Base-by-base conservation (phyloP, 1,140 invertebrate species). In the Drosophila seguyi region DNA sequence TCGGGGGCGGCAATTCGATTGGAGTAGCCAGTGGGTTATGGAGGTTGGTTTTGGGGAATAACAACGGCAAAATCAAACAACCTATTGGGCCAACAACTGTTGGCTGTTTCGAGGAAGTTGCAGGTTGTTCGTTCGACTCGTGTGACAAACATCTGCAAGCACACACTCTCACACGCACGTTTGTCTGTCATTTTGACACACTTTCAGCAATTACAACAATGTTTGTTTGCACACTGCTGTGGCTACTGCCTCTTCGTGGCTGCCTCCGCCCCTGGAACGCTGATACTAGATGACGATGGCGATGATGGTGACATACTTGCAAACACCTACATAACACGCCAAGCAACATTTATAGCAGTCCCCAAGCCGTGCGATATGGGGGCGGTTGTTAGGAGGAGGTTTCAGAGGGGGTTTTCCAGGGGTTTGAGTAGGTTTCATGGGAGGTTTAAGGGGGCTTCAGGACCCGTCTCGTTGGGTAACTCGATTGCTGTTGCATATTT, bases 401-500 rank as follows among this genome's bases (percentile, higher is more conserved):
- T 25, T 25, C 4, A 25, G 25, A 25, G 18, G 42, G n/a, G 14
- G 31, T 13, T 16, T 34, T 31, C 0, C 16, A 10, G n/a, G 29
- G 20, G 27, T 31, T 18, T 41, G 27, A 6, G 27, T 27, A 27
- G 27, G 27, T 27, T 27, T 27, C 27, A 27, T 27, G 6, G 27
- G 27, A 27, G 34, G 34, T 4, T 39, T n/a, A n/a, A 1, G 45
- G 20, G 11, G 48, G 25, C 25, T 27, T 61, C 16, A 25, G 14
- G 39, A 44, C 44, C 31, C 69, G 55, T 83, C 60, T 83, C 75
- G 81, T 84, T 83, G 71, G 73, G 81, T 80, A 88, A 80, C 80
- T 90, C 84, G 84, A 90, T 88, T 88, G 84, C 84, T 84, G 80
- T 84, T 90, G 84, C 84, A 88, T 88, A 88, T 87, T 88, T 87